Percentiles rank a stretch among this genome's conserved stretches.
phyloP scores from a whole-genome alignment of 2,888 invertebrate genomes.

The Cryptops parisi region DNA sequence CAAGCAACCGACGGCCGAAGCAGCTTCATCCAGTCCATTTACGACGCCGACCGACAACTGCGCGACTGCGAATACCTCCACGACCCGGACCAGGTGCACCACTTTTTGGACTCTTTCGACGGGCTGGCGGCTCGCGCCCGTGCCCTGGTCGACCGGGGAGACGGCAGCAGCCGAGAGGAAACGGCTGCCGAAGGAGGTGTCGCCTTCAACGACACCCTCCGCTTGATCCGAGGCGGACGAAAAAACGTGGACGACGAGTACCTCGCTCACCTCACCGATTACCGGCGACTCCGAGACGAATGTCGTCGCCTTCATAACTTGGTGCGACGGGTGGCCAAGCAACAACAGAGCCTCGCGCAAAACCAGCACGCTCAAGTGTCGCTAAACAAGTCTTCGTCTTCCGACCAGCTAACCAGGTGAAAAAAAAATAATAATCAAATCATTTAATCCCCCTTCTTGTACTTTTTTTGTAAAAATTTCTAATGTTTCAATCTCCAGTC shows the following conservation, averaged over 20 bases:
- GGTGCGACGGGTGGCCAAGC: background rate
- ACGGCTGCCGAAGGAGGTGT: background rate
- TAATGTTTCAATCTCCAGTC: too few relatives aligned
- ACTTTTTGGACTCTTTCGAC: background rate
- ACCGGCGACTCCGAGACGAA: background rate
- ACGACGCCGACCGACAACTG: background rate
- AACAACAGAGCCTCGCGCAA: too few relatives aligned
- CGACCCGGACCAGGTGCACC: background rate
- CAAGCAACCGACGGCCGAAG: background rate
- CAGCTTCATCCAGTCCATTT: background rate
- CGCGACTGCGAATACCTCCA: background rate
- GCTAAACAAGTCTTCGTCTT: too few relatives aligned
- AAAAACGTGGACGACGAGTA: background rate
- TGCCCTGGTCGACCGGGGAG: background rate
- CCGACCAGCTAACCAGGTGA: too few relatives aligned
- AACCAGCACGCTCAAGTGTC: too few relatives aligned
- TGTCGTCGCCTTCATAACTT: background rate
- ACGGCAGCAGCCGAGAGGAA: background rate
- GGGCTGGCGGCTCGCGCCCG: background rate
- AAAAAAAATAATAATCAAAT: too few relatives aligned
- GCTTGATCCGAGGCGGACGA: background rate
- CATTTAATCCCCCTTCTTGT: too few relatives aligned
- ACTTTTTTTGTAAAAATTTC: too few relatives aligned
- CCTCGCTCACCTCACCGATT: background rate
- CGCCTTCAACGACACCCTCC: background rate